Evolutionary conservation across 2,113 vertebrate species (phyloP), one percentile per base, ranked within the genome.

Genomic region (Athene noctua): DNA sequence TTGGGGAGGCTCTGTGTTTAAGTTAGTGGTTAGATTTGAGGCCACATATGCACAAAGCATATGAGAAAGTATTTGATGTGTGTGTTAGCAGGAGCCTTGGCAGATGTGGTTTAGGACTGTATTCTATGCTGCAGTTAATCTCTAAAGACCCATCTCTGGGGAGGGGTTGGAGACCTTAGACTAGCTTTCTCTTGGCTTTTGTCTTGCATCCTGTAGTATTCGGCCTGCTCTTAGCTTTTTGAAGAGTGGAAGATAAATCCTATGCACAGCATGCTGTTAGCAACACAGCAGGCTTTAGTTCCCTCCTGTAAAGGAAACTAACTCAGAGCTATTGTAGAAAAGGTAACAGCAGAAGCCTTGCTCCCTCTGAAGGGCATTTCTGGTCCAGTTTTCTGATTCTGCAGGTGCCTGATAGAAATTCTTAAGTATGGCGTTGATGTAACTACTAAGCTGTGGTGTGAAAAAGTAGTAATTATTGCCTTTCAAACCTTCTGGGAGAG

Each of bases 1-100:
- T 18, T 30, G n/a, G 10, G 13, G 18, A 25, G 15, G n/a, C 30
- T 46, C 34, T 61, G 11, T 9, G 51, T 74, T 68, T 70, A 67
- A 36, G 25, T n/a, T 42, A 10, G 6, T 44, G 67, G 17, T 49
- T 81, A 55, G 3, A 1, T 44, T n/a, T 55, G 22, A 74, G 38
- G 17, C 17, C 10, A 11, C 1, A 0, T 34, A 15, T 20, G 21
- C 18, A 30, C 23, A 49, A 55, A 40, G 27, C 6, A 5, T 34
- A 7, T 1, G 6, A 51, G 29, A 54, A 70, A 22, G 10, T 26
- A 46, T 34, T 30, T 9, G 6, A 11, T 42, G 16, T n/a, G 42
- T 9, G 0, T 52, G 11, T 88, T 61, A 63, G 23, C 15, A 65
- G 25, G 21, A 71, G 29, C 63, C 13, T 29, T 67, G 27, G 57